phyloP scores from a whole-genome alignment of 2,888 invertebrate genomes.

The Syrphus vitripennis region DNA sequence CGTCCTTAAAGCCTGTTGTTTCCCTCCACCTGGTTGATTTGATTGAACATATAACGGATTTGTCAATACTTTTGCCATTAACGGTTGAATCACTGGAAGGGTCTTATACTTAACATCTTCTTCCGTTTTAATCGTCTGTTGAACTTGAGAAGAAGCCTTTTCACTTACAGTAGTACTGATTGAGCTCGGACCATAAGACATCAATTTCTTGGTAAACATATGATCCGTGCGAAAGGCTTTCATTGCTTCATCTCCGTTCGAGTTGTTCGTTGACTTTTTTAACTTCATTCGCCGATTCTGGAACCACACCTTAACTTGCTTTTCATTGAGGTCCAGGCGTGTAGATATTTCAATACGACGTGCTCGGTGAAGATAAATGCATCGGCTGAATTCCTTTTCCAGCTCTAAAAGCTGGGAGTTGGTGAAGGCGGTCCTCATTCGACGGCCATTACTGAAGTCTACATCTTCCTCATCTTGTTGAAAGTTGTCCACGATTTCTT shows the following conservation, averaged over 20 bases:
- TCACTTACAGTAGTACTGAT: background rate
- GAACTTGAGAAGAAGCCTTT: too few species aligned
- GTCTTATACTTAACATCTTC: background rate
- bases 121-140: background rate
- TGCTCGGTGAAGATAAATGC: background rate
- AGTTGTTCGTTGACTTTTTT: background rate
- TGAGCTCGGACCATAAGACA: background rate
- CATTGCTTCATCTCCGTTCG: background rate
- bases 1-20: background rate
- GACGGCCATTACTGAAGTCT: background rate
- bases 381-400: background rate
- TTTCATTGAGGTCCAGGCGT: background rate
- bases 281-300: constrained; percentile 18
- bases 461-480: background rate
- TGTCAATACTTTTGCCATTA: background rate
- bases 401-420: background rate
- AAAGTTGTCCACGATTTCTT: background rate
- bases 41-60: background rate
- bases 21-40: background rate
- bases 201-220: background rate
- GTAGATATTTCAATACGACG: constrained; percentile 10
- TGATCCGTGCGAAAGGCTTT: background rate
- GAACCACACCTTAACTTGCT: constrained; percentile 26
- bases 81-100: background rate
- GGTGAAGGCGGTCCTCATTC: background rate